Conservation (phyloP, 2,888 invertebrate species). For the Heliconius ismenius region DNA sequence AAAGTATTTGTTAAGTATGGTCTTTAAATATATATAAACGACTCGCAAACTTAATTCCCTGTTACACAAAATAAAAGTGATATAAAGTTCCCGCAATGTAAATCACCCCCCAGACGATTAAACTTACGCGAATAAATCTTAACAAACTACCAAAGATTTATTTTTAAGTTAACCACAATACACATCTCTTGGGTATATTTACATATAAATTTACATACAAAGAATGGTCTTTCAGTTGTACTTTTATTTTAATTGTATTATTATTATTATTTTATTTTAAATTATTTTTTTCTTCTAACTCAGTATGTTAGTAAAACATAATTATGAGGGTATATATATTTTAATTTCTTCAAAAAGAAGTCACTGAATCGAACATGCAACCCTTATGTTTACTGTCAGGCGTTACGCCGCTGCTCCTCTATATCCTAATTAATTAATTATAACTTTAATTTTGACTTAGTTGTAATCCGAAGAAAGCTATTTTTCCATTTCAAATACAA, state of each 20-base stretch:
- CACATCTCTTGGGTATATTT: neutral
- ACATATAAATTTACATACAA: neutral
- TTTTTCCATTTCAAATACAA: no score
- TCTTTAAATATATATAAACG: neutral
- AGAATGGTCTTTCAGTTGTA: neutral
- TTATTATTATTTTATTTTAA: no score
- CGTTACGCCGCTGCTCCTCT: no score
- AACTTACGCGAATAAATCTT: conserved; percentile 16
- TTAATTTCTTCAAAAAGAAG: no score
- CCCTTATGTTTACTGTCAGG: no score
- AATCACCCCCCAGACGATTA: conserved; percentile 19
- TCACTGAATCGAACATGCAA: no score
- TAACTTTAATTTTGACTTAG: no score
- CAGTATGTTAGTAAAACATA: no score
- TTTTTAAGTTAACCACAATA: conserved; percentile 12
- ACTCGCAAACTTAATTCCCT: neutral
- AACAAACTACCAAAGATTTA: conserved; percentile 11
- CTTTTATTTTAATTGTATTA: neutral
- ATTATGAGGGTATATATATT: no score
- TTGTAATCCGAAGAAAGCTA: no score
- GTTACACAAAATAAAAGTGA: conserved; percentile 11
- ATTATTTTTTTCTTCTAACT: neutral
- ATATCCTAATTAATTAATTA: no score
- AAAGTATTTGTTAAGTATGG: neutral
- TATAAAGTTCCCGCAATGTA: conserved; percentile 13